Evolutionary conservation across 2,888 invertebrate species (phyloP).

Genomic region (Marronus borbonicus): DNA sequence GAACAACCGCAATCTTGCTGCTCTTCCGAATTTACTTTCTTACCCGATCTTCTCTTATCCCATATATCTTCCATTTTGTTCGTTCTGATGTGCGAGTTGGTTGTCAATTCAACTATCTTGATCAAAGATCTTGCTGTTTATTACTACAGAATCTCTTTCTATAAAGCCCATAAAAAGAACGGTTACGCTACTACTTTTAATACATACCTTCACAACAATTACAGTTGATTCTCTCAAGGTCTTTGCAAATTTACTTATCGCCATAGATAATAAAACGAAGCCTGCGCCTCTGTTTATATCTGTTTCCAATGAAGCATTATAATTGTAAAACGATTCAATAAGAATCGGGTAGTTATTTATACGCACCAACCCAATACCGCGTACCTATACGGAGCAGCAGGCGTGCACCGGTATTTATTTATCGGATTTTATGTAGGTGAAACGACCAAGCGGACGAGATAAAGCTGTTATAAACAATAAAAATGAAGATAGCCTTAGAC

Average conservation of each 20-base stretch:
- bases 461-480: slow-evolving; percentile 65
- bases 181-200: too few relatives aligned
- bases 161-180: too few relatives aligned
- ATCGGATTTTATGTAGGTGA: slow-evolving; percentile 52
- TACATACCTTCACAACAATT: too few relatives aligned
- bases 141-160: too few relatives aligned
- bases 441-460: slow-evolving; percentile 56
- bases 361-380: slow-evolving; percentile 12
- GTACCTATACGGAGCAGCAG: background rate
- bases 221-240: background rate
- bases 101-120: too few relatives aligned
- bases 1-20: too few relatives aligned
- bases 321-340: slow-evolving; percentile 20
- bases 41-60: too few relatives aligned
- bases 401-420: slow-evolving; percentile 26
- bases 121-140: too few relatives aligned
- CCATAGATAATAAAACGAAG: background rate
- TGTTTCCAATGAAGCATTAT: background rate
- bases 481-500: slow-evolving; percentile 62
- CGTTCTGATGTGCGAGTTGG: too few relatives aligned
- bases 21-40: too few relatives aligned
- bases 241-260: background rate
- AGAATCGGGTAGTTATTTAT: slow-evolving; percentile 22
- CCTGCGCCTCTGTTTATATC: background rate
- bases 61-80: too few relatives aligned